Percentiles rank a stretch among this genome's conserved stretches.
These are phyloP conservation scores for Rostratula benghalensis DNA, from an alignment of 2,113 vertebrate genomes.

Conservation along the genomic window DNA sequence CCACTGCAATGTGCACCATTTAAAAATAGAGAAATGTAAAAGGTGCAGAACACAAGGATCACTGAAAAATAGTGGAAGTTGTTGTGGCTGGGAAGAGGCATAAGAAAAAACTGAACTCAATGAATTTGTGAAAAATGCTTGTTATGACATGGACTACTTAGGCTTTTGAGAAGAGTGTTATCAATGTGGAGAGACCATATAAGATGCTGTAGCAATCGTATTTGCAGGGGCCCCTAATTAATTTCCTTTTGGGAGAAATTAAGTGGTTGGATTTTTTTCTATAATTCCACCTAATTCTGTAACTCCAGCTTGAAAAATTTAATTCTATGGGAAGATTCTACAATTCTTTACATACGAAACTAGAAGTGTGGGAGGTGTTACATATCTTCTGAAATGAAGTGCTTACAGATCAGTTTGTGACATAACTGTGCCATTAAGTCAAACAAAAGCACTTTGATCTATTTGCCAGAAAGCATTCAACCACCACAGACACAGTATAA, in stretches of 20 bases:
- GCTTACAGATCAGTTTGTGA: neutral
- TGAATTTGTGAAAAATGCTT: neutral
- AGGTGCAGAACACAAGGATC: neutral
- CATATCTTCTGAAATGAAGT: neutral
- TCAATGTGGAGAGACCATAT: neutral
- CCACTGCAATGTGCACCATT: neutral
- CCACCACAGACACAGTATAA: neutral
- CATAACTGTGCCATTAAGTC: neutral
- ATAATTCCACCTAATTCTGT: neutral
- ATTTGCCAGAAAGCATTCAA: neutral
- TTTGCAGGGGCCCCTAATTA: neutral
- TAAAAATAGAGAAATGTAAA: neutral
- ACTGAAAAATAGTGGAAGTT: neutral
- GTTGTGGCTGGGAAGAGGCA: neutral
- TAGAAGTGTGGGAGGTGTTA: neutral
- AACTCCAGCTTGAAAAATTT: neutral
- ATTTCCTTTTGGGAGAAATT: neutral
- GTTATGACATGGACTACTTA: neutral
- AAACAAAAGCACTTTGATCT: neutral
- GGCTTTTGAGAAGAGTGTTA: neutral
- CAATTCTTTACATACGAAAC: neutral
- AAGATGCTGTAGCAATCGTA: neutral
- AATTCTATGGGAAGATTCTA: neutral
- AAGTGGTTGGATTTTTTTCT: neutral
- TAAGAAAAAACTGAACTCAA: neutral